Percentiles rank a stretch among this genome's conserved stretches.
Evolutionary conservation across 2,888 invertebrate genomes (phyloP).

Genomic region (Megaustenia siamemsis): DNA sequence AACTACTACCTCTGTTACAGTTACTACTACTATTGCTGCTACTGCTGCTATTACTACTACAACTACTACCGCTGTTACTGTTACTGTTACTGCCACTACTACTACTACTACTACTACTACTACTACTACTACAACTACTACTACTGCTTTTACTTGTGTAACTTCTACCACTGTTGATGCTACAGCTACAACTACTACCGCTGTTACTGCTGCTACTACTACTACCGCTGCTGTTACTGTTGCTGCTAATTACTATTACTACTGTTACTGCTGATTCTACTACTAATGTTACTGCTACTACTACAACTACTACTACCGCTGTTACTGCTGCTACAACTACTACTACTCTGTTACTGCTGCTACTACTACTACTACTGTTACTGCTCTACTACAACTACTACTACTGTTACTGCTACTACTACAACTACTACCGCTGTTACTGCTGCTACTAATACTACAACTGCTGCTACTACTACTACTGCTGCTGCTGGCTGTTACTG

Average conservation of each 20-base stretch:
- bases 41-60: slow-evolving; percentile 1
- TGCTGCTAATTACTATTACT: too few species aligned
- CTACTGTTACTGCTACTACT: background rate
- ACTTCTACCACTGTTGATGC: background rate
- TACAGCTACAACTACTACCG: too few species aligned
- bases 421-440: background rate
- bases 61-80: background rate
- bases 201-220: background rate
- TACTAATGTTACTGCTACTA: too few species aligned
- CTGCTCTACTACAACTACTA: too few species aligned
- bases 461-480: background rate
- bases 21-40: background rate
- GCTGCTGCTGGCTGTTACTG: background rate
- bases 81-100: background rate
- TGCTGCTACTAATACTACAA: too few species aligned
- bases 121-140: background rate
- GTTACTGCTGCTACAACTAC: too few species aligned
- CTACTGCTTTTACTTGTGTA: background rate
- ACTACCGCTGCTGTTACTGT: slow-evolving; percentile 15
- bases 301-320: slow-evolving; percentile 9
- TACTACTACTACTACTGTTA: too few species aligned
- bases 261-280: too few species aligned
- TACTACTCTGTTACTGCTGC: too few species aligned
- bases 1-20: background rate
- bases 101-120: background rate